Evolutionary conservation across 2,797 vertebrate species (phyloP).

Genomic region (Anguilla megastoma): DNA sequence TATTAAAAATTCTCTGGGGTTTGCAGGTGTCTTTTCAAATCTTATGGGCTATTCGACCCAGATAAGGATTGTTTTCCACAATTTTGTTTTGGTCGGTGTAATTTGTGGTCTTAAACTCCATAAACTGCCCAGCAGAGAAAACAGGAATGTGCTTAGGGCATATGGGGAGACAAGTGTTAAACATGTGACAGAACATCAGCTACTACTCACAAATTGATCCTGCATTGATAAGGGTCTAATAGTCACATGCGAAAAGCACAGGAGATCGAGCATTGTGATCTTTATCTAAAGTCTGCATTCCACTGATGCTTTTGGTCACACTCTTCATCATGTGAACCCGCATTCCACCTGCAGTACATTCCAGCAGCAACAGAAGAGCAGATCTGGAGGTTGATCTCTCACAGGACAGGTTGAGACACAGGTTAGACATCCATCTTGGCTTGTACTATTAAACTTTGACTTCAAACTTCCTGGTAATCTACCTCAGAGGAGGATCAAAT

Average conservation of each 20-base stretch:
- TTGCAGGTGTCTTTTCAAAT: neutral
- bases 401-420: neutral
- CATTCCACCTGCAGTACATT: conserved; percentile 20
- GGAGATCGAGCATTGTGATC: neutral
- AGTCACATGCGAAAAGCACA: conserved; percentile 2
- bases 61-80: neutral
- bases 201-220: neutral
- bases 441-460: too few relatives aligned
- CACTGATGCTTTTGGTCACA: conserved; percentile 17
- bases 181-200: neutral
- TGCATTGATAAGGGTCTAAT: neutral
- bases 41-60: neutral
- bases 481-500: neutral
- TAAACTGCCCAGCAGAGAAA: neutral
- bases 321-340: conserved; percentile 13
- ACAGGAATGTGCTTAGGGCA: conserved; percentile 4
- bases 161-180: neutral
- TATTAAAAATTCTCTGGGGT: neutral
- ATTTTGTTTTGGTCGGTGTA: neutral
- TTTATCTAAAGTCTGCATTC: conserved; percentile 27
- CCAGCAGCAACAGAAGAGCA: conserved; percentile 3
- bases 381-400: neutral
- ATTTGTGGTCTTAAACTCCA: neutral
- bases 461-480: neutral
- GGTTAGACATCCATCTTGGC: conserved; percentile 1